Percentiles rank a stretch among this genome's conserved stretches.
Conservation (phyloP, 2,113 vertebrate species). For the cat (Felis catus) region F.catus_Fca126_mat1.0 CM031413.1:30159001-30159500, state of each 20-base stretch:
- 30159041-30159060: constrained; percentile 55
- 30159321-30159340: constrained; percentile 72
- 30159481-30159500: constrained; percentile 77
- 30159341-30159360: constrained; percentile 78
- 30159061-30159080: constrained; percentile 77
- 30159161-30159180: constrained; percentile 67
- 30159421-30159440: constrained; percentile 57
- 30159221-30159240: constrained; percentile 74
- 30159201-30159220: constrained; percentile 83
- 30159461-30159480: constrained; percentile 73
- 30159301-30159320: constrained; percentile 75
- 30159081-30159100: constrained; percentile 78
- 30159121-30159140: constrained; percentile 85
- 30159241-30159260: constrained; percentile 57
- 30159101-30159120: constrained; percentile 82
- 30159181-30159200: constrained; percentile 82
- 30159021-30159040: constrained; percentile 49
- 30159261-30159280: constrained; percentile 73
- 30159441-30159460: constrained; percentile 73
- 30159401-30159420: constrained; percentile 69
- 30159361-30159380: constrained; percentile 81
- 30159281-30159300: constrained; percentile 69
- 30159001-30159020: constrained; percentile 53
- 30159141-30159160: constrained; percentile 99
- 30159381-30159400: constrained; percentile 79